phyloP scores from a whole-genome alignment of 2,888 invertebrate genomes.

The Agrotis segetum region DNA sequence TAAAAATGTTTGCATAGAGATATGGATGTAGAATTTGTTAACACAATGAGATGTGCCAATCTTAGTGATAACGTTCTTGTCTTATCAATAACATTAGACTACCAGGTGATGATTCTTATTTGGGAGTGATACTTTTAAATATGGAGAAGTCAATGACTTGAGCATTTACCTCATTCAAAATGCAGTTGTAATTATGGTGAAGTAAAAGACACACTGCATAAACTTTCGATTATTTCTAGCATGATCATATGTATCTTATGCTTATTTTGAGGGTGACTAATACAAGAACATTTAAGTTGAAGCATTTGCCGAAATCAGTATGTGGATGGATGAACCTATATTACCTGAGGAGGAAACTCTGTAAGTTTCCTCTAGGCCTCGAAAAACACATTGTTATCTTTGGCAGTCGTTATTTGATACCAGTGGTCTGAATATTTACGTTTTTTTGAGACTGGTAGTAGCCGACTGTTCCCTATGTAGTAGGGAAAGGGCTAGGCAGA shows the following conservation, averaged over 20 bases:
- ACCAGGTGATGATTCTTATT: constrained; percentile 29
- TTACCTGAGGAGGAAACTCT: too few species aligned
- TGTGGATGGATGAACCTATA: too few species aligned
- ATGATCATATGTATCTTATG: not conserved
- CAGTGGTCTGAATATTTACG: too few species aligned
- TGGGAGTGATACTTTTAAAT: constrained; percentile 4
- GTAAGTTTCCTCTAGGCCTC: too few species aligned
- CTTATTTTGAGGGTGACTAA: not conserved
- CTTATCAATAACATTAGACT: constrained; percentile 43
- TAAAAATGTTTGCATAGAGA: constrained; percentile 42
- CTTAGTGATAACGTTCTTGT: constrained; percentile 43
- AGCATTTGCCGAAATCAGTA: too few species aligned
- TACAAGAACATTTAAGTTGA: too few species aligned
- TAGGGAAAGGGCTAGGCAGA: too few species aligned
- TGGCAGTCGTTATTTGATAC: too few species aligned
- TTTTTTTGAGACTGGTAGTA: too few species aligned
- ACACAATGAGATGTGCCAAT: constrained; percentile 52
- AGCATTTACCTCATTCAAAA: not conserved
- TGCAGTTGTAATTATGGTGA: not conserved
- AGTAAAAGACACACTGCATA: not conserved
- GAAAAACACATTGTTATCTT: too few species aligned
- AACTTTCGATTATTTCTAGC: not conserved
- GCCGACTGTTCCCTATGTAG: too few species aligned
- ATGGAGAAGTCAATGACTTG: constrained; percentile 4
- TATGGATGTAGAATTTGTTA: constrained; percentile 37